Evolutionary conservation across 1,140 invertebrate species (phyloP), one percentile per base, ranked within the genome.

Genomic region (Zaprionus vittiger): DNA sequence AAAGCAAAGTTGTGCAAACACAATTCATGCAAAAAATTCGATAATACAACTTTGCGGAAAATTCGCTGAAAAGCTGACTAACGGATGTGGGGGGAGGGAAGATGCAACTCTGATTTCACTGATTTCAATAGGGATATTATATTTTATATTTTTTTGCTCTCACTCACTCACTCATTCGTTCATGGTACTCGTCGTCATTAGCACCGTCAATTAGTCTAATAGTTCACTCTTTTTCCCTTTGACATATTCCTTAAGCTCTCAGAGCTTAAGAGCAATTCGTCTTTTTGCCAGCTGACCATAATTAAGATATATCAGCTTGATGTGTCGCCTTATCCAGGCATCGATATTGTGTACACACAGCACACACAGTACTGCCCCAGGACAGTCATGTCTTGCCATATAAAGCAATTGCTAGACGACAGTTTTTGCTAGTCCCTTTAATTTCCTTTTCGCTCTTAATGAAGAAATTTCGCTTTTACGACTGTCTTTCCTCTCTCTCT

Each of bases 391-490:
- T 49, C 47, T 49, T 49, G 20, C 15, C 47, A 52, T 24, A 52
- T 24, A 24, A 47, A 54, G 20, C 41, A 7, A 38, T 49, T 60
- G 59, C 31, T 69, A 14, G 31, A 69, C 49, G 62, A 64, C 62
- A 55, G 31, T 64, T 49, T 49, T 52, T 63, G 61, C 44, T 47
- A 63, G 61, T 52, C 52, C 49, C 49, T 20, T 60, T 60, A 22
- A 14, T 60, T 22, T 60, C 17, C 34, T 62, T 62, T 47, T 14
- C 60, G 28, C 15, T 52, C 34, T 37, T 64, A 64, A 54, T 64
- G 52, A 64, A 64, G 49, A 64, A 64, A 22, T 54, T 64, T 38
- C 20, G 47, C 47, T 52, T 52, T 24, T 52, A 52, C 47, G 11
- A 52, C 47, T 52, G 20, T 24, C 38, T 41, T 1, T 24, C 11